phyloP scores from a whole-genome alignment of 2,113 vertebrate species.

The Albula glossodonta region DNA sequence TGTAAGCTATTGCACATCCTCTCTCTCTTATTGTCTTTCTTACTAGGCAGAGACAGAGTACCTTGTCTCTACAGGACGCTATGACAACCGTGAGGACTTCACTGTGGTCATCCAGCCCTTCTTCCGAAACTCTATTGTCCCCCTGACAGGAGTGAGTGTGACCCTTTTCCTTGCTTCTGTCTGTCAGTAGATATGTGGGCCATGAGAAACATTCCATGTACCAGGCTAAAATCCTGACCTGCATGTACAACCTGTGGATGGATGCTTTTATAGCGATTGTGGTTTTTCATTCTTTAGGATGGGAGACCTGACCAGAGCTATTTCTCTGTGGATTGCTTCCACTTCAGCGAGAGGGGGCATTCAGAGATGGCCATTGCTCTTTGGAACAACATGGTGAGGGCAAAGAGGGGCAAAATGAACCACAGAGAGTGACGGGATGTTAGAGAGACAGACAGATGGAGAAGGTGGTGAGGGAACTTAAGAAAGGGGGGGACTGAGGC shows the following conservation, averaged over 20 bases:
- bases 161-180: background rate
- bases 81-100: conserved; percentile 78
- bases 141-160: conserved; percentile 72
- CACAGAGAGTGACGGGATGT: too few relatives aligned
- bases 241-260: background rate
- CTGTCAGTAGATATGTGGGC: background rate
- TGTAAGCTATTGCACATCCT: conserved; percentile 61
- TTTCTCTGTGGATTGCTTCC: conserved; percentile 88
- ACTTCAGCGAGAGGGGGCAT: conserved; percentile 83
- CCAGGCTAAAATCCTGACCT: background rate
- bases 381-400: conserved; percentile 94
- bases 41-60: conserved; percentile 57
- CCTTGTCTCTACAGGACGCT: conserved; percentile 63
- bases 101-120: conserved; percentile 81
- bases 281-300: conserved; percentile 58
- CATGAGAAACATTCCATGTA: background rate
- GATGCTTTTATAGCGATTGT: conserved; percentile 2
- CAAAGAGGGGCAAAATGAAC: too few relatives aligned
- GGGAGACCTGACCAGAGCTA: conserved; percentile 71
- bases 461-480: too few relatives aligned
- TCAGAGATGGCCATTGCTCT: conserved; percentile 84
- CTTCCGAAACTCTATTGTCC: conserved; percentile 75
- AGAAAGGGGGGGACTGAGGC: background rate
- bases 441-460: too few relatives aligned
- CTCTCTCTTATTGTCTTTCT: background rate